phyloP scores from a whole-genome alignment of 92 coral and sea anemone species.

The Heliopora coerulea region DNA sequence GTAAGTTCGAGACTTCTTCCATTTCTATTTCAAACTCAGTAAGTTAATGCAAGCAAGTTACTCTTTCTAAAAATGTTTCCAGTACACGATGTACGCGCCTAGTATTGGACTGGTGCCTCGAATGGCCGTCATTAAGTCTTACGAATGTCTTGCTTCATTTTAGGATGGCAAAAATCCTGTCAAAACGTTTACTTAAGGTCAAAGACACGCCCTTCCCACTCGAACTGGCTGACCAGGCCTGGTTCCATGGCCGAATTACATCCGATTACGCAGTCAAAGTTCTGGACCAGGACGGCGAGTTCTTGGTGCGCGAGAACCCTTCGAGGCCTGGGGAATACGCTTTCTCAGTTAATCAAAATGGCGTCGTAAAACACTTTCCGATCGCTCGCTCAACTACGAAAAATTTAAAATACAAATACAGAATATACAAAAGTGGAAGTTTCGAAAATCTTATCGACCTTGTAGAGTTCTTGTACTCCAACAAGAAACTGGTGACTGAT shows the following conservation, averaged over 20 bases:
- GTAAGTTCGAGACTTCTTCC: no score
- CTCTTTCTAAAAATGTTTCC: no score
- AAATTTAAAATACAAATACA: conserved; percentile 61
- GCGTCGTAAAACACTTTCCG: conserved; percentile 67
- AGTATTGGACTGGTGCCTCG: no score
- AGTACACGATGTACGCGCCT: no score
- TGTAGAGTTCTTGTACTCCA: conserved; percentile 63
- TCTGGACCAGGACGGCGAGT: conserved; percentile 79
- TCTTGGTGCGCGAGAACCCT: conserved; percentile 96
- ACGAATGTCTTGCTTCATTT: no score
- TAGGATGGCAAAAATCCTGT: conserved; percentile 40
- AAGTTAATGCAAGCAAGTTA: no score
- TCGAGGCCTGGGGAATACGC: conserved; percentile 91
- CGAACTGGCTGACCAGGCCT: conserved; percentile 70
- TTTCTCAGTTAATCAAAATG: conserved; percentile 70
- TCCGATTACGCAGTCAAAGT: conserved; percentile 91
- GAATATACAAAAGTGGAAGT: conserved; percentile 64
- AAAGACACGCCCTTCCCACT: conserved; percentile 49
- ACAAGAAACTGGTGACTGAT: conserved; percentile 65
- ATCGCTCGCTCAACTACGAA: conserved; percentile 57
- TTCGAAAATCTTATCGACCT: conserved; percentile 82
- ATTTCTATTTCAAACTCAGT: no score
- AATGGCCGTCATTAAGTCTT: no score
- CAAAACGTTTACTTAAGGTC: conserved; percentile 23
- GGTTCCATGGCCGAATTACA: conserved; percentile 97